These are phyloP conservation scores for Ophiothrix spiculata DNA, from an alignment of 35 echinoderm and acorn worm species.

Conservation along the genomic window DNA sequence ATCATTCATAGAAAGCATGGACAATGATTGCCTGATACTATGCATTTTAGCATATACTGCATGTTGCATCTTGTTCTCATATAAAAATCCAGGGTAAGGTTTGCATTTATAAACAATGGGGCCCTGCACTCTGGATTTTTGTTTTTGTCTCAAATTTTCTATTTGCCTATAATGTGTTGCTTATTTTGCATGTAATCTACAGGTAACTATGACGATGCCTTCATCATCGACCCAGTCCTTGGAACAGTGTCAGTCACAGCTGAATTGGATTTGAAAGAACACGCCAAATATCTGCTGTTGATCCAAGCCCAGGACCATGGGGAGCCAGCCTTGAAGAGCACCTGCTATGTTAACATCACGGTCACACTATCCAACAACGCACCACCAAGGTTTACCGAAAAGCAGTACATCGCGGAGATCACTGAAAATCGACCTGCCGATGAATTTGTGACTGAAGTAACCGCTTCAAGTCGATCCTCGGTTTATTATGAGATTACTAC, in stretches of 20 bases:
- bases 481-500: constrained; percentile 81
- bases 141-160: too few relatives aligned
- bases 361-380: constrained; percentile 92
- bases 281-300: constrained; percentile 61
- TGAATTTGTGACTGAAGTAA: constrained; percentile 57
- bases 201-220: constrained; percentile 88
- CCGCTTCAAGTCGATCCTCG: constrained; percentile 74
- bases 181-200: constrained; percentile 21
- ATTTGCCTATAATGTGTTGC: too few relatives aligned
- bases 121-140: too few relatives aligned
- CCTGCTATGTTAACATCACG: constrained; percentile 67
- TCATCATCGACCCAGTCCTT: constrained; percentile 66
- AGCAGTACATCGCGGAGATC: constrained; percentile 76
- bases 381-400: constrained; percentile 66
- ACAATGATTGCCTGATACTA: too few relatives aligned
- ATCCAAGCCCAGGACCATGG: constrained; percentile 78
- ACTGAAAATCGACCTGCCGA: constrained; percentile 59
- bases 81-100: too few relatives aligned
- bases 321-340: constrained; percentile 54
- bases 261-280: constrained; percentile 71
- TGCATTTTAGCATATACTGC: too few relatives aligned
- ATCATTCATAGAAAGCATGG: too few relatives aligned
- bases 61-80: too few relatives aligned
- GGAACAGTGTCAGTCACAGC: constrained; percentile 64
- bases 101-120: too few relatives aligned